A percentile compares a stretch with the other conserved stretches of the same genome.
These are phyloP conservation scores for Chiroxiphia lanceolata DNA, from an alignment of 2,797 vertebrate genomes.

Conservation along the genomic window DNA sequence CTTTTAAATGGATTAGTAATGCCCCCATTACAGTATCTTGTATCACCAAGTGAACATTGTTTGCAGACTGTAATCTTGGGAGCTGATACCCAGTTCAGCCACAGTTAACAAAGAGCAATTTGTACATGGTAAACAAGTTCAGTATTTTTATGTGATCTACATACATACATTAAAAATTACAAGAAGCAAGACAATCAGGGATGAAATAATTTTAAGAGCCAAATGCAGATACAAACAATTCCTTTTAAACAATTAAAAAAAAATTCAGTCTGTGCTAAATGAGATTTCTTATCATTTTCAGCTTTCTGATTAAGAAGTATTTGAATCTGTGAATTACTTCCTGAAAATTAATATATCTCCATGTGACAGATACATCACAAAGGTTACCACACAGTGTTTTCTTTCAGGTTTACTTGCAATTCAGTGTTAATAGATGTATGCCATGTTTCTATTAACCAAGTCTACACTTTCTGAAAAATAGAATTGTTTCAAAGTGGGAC, in stretches of 20 bases:
- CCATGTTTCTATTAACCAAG: background rate
- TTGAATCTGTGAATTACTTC: background rate
- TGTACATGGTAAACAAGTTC: background rate
- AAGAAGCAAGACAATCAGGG: conserved; percentile 1
- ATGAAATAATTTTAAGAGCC: background rate
- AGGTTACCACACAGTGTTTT: background rate
- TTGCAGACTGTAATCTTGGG: background rate
- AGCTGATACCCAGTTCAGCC: background rate
- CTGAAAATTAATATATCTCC: background rate
- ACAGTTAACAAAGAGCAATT: background rate
- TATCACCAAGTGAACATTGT: background rate
- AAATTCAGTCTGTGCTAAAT: background rate
- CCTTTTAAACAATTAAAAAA: background rate
- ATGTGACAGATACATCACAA: background rate
- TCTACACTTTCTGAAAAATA: background rate
- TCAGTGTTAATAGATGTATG: background rate
- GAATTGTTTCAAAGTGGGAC: background rate
- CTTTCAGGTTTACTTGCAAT: conserved; percentile 13
- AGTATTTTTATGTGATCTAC: background rate
- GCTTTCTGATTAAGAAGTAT: background rate
- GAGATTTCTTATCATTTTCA: background rate
- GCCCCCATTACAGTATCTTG: background rate
- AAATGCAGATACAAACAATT: background rate
- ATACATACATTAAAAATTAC: background rate
- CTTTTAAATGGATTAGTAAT: background rate